phyloP scores from a whole-genome alignment of 2,113 vertebrate species.

The Potamarius usumacintae region DNA sequence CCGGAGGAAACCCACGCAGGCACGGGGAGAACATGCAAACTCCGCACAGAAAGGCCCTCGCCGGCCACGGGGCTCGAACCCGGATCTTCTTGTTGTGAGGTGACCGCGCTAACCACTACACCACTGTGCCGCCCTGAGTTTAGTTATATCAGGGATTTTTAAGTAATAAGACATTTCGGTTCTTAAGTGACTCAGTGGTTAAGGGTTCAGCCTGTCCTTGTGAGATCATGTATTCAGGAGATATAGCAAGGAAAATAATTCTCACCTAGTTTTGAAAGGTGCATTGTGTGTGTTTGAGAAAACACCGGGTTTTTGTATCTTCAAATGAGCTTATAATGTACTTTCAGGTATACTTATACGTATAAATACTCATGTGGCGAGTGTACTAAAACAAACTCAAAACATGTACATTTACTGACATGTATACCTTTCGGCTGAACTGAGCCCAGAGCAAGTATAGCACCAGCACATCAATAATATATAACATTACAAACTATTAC shows the following conservation, averaged over 20 bases:
- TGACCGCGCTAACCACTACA: too few species aligned
- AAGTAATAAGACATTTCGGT: not conserved
- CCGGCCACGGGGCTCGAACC: too few species aligned
- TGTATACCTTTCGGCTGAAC: not conserved
- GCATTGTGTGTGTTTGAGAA: not conserved
- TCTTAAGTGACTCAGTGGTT: not conserved
- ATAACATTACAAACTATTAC: not conserved
- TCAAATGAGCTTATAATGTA: not conserved
- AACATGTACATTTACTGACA: not conserved
- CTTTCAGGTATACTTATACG: not conserved
- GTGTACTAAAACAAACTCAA: not conserved
- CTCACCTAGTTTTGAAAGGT: not conserved
- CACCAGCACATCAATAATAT: not conserved
- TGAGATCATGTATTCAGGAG: not conserved
- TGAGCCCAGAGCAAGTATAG: not conserved
- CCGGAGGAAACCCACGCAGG: too few species aligned
- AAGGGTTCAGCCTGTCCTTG: not conserved
- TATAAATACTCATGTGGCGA: not conserved
- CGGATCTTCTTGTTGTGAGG: too few species aligned
- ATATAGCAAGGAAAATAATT: not conserved
- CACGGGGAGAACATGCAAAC: too few species aligned
- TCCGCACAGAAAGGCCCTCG: too few species aligned
- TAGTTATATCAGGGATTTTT: not conserved
- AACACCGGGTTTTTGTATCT: not conserved
- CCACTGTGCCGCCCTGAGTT: not conserved